phyloP scores from a whole-genome alignment of 2,113 vertebrate genomes.

The Vulpes ferrilata region DNA sequence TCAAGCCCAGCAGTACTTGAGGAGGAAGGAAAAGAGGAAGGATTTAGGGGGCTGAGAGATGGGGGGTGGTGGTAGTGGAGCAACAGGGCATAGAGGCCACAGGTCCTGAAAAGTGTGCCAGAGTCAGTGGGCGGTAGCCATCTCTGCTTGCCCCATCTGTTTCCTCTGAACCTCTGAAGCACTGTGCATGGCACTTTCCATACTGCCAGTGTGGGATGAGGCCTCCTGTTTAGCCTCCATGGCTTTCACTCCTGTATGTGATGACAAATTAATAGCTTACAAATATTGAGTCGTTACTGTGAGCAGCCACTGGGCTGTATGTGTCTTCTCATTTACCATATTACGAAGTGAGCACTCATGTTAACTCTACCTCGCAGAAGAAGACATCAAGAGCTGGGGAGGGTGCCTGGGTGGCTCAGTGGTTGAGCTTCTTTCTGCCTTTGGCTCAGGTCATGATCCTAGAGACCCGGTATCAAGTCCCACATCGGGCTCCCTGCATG shows the following conservation, averaged over 20 bases:
- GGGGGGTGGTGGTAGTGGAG: background rate
- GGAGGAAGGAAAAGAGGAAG: background rate
- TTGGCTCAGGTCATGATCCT: too few species aligned
- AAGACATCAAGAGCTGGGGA: background rate
- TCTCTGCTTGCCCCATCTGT: background rate
- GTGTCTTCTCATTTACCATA: background rate
- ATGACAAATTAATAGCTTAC: background rate
- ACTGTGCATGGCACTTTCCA: background rate
- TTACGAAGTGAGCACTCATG: background rate
- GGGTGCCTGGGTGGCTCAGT: too few species aligned
- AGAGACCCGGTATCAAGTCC: too few species aligned
- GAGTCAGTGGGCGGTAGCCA: background rate
- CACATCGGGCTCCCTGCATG: too few species aligned
- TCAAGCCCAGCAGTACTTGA: background rate
- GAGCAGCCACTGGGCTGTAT: background rate
- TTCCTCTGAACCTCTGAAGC: background rate
- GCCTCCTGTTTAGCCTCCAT: background rate
- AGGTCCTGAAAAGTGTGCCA: background rate
- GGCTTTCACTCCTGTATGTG: background rate
- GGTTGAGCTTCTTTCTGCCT: too few species aligned
- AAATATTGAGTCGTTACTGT: background rate
- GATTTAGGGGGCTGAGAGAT: rapidly evolving
- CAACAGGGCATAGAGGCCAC: background rate
- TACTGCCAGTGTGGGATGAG: background rate
- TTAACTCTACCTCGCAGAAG: background rate